Conservation (phyloP, 2,888 invertebrate species). For the Platycheirus albimanus region DNA sequence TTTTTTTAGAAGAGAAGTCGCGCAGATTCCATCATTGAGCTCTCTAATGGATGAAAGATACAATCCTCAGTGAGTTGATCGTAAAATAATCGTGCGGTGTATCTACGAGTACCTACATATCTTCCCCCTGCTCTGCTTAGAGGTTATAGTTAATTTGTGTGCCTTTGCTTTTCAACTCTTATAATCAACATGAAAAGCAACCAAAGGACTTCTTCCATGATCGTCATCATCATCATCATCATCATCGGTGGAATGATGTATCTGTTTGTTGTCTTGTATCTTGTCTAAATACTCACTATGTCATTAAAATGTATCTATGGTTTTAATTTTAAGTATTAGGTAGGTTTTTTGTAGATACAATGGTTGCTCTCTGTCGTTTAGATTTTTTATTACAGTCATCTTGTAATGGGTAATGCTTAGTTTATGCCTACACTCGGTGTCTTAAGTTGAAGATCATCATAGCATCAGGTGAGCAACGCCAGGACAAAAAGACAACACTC, state of each 20-base stretch:
- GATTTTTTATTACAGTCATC: slow-evolving; percentile 5
- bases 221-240: too few relatives aligned
- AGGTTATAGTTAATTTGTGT: too few relatives aligned
- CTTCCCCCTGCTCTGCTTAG: background rate
- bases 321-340: background rate
- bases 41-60: slow-evolving; percentile 55
- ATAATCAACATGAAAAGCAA: background rate
- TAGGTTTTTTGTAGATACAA: background rate
- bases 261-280: background rate
- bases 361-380: background rate
- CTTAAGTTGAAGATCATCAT: too few relatives aligned
- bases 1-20: slow-evolving; percentile 37
- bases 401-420: too few relatives aligned
- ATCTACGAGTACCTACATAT: too few relatives aligned
- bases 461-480: background rate
- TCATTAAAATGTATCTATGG: slow-evolving; percentile 22
- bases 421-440: too few relatives aligned
- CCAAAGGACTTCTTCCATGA: background rate
- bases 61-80: slow-evolving; percentile 20
- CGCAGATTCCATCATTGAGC: slow-evolving; percentile 51
- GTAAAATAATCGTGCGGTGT: slow-evolving; percentile 25
- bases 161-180: too few relatives aligned
- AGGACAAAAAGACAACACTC: background rate
- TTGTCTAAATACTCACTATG: slow-evolving; percentile 8
- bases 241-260: background rate